phyloP scores from a whole-genome alignment of 37 sponge, comb jelly and placozoan genomes.

The Amphimedon queenslandica region DNA sequence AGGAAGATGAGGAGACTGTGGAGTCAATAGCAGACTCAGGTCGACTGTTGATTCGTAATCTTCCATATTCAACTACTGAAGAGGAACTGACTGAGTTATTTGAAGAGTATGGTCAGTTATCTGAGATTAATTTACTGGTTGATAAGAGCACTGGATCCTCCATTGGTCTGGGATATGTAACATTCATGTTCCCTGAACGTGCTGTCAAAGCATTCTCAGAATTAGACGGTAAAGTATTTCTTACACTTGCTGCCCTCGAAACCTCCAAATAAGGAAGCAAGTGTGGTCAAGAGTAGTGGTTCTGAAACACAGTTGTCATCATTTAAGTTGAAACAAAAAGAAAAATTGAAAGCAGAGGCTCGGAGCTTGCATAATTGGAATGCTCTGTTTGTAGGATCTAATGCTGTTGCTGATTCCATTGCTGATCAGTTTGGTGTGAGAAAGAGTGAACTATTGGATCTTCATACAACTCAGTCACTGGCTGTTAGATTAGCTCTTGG shows the following conservation, averaged over 20 bases:
- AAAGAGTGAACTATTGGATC: slow-evolving; percentile 77
- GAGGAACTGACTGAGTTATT: slow-evolving; percentile 78
- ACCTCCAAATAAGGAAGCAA: slow-evolving; percentile 12
- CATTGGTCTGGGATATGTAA: slow-evolving; percentile 88
- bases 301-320: slow-evolving; percentile 8
- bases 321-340: slow-evolving; percentile 80
- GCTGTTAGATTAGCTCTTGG: slow-evolving; percentile 94
- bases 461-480: slow-evolving; percentile 39
- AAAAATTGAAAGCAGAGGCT: slow-evolving; percentile 54
- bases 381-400: slow-evolving; percentile 83
- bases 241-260: slow-evolving; percentile 88
- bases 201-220: slow-evolving; percentile 78
- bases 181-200: slow-evolving; percentile 92
- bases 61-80: slow-evolving; percentile 80
- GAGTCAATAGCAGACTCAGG: slow-evolving; percentile 80
- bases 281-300: neutral
- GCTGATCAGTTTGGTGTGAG: slow-evolving; percentile 51
- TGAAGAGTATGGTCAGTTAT: slow-evolving; percentile 78
- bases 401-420: slow-evolving; percentile 92
- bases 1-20: slow-evolving; percentile 12
- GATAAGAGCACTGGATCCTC: slow-evolving; percentile 70
- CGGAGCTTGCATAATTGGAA: slow-evolving; percentile 87
- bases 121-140: slow-evolving; percentile 65
- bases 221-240: slow-evolving; percentile 74
- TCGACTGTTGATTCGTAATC: slow-evolving; percentile 87